Base-by-base conservation (phyloP, 2,113 vertebrate species). In the Protobothrops mucrosquamatus region DNA sequence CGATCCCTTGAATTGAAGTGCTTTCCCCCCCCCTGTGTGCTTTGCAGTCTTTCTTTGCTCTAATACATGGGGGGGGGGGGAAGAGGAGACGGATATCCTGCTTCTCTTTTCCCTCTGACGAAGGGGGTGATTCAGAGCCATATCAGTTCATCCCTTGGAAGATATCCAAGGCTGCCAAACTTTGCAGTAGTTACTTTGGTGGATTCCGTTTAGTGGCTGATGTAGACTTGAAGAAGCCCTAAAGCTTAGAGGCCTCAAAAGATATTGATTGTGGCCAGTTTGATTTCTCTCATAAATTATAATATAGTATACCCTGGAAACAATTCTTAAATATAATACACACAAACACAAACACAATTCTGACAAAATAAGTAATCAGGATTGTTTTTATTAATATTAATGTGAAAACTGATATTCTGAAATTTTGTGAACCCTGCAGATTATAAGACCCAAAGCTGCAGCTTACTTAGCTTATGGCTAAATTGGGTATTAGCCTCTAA, bases 1-100 rank as follows among this genome's bases (percentile, higher is more conserved):
- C 93, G 86, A 96, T 95, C 95, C 88, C 92, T 91, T 51, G 92
- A 95, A 91, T 91, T 95, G 91, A 91, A 94, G 93, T 89, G 95
- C 18, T 0, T 85, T 14, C 12, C 12, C 64, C 64, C 12, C 12
- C 64, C 64, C 92, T 90, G 92, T 95, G 92, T 95, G 69, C 39
- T 85, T 26, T 69, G 81, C 61, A 95, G 93, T 48, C 12, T 89
- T 64, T 64, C 93, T 87, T 94, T 96, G 92, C 95, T 94, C 24
- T 93, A 91, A 89, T 91, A 89, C 23, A 3, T 22, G 92, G 69
- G 90, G 29, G 91, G 92, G 69, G 90, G 29, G 91, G 91, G 88
- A 23, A 20, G 51, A 64, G 46, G 11, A 0, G 0, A 93, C 26
- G 6, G 74, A 88, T 54, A 0, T 0, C 0, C 0, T 91, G 0